These are phyloP conservation scores for Hyposoter didymator DNA, from an alignment of 2,888 invertebrate species.

Conservation along the genomic window DNA sequence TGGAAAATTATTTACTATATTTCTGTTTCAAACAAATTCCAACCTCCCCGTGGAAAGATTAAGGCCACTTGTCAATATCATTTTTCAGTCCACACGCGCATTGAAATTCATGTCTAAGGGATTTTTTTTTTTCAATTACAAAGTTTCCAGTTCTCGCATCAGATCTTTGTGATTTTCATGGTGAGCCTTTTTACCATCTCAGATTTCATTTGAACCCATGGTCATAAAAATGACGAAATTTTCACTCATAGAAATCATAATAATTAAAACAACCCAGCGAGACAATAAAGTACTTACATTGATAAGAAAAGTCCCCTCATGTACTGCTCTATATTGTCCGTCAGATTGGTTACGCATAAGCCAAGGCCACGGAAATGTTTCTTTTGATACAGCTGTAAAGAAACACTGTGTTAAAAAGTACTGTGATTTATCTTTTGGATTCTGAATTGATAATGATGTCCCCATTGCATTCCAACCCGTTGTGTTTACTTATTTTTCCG, in stretches of 20 bases:
- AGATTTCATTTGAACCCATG: background rate
- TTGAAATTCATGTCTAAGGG: no score
- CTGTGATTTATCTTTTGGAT: background rate
- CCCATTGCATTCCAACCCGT: background rate
- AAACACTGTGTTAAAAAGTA: background rate
- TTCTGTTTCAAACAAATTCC: no score
- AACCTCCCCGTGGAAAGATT: no score
- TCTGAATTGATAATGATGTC: background rate
- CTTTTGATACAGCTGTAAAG: constrained; percentile 85
- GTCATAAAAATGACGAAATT: no score
- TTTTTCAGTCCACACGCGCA: no score
- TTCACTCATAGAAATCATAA: no score
- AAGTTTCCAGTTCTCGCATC: no score
- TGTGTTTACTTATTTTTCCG: background rate
- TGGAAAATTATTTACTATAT: no score
- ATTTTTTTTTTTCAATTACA: no score
- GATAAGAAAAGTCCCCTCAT: constrained; percentile 87
- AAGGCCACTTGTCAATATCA: no score
- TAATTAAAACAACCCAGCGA: background rate
- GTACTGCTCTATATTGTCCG: constrained; percentile 89
- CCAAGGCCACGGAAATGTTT: constrained; percentile 86
- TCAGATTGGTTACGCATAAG: constrained; percentile 87
- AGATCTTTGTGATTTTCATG: no score
- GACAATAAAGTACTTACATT: constrained; percentile 85
- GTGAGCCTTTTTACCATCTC: no score